Conservation (phyloP, 2,888 invertebrate species). For the Pandemis heparana region DNA sequence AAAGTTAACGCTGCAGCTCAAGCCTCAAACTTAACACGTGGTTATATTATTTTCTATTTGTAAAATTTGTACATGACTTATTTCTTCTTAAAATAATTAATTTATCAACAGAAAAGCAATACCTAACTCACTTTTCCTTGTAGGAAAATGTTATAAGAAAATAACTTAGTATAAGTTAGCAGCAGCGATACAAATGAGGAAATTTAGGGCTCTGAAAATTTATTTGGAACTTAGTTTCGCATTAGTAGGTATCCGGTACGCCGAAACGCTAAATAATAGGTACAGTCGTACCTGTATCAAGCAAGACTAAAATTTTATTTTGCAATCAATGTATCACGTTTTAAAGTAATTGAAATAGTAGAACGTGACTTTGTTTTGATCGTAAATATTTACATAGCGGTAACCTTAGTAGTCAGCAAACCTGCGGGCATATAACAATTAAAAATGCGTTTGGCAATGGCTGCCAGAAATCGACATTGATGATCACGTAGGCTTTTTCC, state of each 20-base stretch:
- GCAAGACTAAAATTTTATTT: constrained; percentile 20
- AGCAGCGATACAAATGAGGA: background rate
- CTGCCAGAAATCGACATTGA: constrained; percentile 5
- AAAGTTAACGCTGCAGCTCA: background rate
- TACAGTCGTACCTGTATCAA: constrained; percentile 20
- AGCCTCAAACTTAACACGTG: background rate
- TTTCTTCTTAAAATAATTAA: background rate
- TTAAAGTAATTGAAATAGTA: constrained; percentile 22
- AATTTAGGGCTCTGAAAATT: background rate
- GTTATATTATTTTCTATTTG: no score
- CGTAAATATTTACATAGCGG: constrained; percentile 24
- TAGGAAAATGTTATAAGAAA: no score
- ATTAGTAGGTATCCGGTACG: constrained; percentile 12
- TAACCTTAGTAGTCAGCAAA: constrained; percentile 24
- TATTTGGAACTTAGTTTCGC: background rate
- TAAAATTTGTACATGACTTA: background rate
- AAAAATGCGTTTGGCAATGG: constrained; percentile 29
- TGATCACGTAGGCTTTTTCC: constrained; percentile 30
- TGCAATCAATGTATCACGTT: constrained; percentile 38
- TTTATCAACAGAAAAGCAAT: background rate
- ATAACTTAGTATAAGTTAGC: no score
- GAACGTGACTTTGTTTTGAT: constrained; percentile 37
- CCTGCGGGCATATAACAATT: constrained; percentile 3
- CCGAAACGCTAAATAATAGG: background rate
- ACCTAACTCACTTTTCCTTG: no score